phyloP scores from a whole-genome alignment of 2,888 invertebrate species.

The Leptura quadrifasciata region DNA sequence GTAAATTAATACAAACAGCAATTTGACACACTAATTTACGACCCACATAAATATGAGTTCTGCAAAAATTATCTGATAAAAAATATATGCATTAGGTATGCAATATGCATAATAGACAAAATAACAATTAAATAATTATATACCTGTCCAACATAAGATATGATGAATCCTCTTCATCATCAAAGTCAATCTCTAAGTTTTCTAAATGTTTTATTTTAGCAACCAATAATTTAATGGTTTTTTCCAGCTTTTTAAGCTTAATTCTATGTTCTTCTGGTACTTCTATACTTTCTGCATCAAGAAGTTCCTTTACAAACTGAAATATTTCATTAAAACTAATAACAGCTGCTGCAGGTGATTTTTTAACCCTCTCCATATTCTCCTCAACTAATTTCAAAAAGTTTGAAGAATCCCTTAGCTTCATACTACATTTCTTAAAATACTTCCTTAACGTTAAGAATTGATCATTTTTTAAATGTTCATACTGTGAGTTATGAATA shows the following conservation, averaged over 20 bases:
- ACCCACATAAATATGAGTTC: too few species aligned
- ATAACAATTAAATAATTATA: conserved; percentile 32
- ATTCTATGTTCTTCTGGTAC: conserved; percentile 52
- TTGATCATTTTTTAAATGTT: conserved; percentile 53
- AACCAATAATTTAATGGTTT: conserved; percentile 79
- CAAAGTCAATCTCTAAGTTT: conserved; percentile 82
- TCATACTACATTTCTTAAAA: conserved; percentile 53
- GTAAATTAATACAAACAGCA: too few species aligned
- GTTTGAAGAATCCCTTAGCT: conserved; percentile 45
- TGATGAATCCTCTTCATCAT: conserved; percentile 82
- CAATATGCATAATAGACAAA: too few species aligned
- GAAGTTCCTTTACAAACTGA: conserved; percentile 54
- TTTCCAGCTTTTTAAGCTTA: conserved; percentile 71
- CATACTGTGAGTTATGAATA: conserved; percentile 50
- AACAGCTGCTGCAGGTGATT: conserved; percentile 55
- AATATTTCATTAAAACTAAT: conserved; percentile 62
- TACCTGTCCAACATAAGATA: conserved; percentile 83
- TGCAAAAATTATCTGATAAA: too few species aligned
- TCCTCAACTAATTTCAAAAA: conserved; percentile 54
- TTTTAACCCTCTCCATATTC: conserved; percentile 48
- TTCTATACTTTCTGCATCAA: conserved; percentile 54
- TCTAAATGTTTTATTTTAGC: conserved; percentile 82
- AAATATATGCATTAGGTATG: too few species aligned
- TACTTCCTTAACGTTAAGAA: conserved; percentile 53
- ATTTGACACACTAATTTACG: too few species aligned